A percentile compares a stretch with the other conserved stretches of the same genome.
Conservation (phyloP, 1,140 invertebrate genomes). For the Leptinotarsa texana region DNA sequence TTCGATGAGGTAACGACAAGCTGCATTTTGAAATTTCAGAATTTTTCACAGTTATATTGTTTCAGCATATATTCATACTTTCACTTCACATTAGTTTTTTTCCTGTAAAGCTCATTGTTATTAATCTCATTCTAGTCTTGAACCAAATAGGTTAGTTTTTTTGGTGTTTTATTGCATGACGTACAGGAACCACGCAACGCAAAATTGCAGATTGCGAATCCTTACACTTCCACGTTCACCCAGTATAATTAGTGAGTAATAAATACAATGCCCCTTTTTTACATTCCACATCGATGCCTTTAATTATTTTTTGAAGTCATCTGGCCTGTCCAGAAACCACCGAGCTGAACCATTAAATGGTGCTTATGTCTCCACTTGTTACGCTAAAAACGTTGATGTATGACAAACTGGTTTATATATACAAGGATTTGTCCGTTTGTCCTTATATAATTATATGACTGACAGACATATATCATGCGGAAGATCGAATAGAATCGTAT, state of each 20-base stretch:
- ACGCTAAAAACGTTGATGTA: conserved; percentile 43
- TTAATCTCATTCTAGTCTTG: too few relatives aligned
- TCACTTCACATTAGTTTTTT: too few relatives aligned
- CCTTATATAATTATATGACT: conserved; percentile 23
- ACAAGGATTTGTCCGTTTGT: conserved; percentile 27
- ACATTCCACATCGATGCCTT: conserved; percentile 4
- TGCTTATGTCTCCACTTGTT: conserved; percentile 40
- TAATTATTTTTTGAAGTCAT: conserved; percentile 7
- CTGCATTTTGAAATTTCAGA: too few relatives aligned
- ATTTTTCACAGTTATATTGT: too few relatives aligned
- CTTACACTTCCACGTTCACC: too few relatives aligned
- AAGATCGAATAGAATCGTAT: conserved; percentile 6
- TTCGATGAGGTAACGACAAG: too few relatives aligned
- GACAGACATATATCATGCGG: conserved; percentile 27
- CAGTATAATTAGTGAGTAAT: not conserved
- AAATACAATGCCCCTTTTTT: not conserved
- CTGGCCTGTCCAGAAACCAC: conserved; percentile 14
- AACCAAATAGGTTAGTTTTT: too few relatives aligned
- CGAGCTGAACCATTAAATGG: conserved; percentile 34
- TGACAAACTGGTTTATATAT: conserved; percentile 40
- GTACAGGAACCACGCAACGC: too few relatives aligned
- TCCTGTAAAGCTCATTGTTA: too few relatives aligned
- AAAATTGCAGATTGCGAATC: too few relatives aligned
- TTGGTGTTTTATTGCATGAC: too few relatives aligned
- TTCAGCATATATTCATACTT: too few relatives aligned